phyloP scores from a whole-genome alignment of 2,113 vertebrate species.

The Piprites chloris region DNA sequence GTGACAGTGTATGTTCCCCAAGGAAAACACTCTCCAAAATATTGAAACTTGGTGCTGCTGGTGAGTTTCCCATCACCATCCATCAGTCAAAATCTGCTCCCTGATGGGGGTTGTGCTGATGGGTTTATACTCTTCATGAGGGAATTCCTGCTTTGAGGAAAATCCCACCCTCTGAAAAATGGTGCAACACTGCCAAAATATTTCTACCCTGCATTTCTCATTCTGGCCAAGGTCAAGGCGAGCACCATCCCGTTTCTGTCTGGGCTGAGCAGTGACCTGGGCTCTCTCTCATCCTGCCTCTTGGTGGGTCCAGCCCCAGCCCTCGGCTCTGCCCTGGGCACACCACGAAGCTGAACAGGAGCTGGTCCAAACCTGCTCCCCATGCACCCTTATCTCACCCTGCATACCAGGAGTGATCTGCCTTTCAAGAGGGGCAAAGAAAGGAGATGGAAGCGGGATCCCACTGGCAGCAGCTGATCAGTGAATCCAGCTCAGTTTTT shows the following conservation, averaged over 20 bases:
- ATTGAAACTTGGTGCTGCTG: background rate
- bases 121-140: background rate
- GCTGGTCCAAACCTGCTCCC: background rate
- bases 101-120: background rate
- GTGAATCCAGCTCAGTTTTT: fast-evolving
- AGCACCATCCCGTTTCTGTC: fast-evolving
- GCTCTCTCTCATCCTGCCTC: background rate
- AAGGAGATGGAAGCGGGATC: fast-evolving
- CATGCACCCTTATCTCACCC: fast-evolving
- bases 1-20: background rate
- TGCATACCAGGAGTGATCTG: fast-evolving
- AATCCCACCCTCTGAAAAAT: background rate
- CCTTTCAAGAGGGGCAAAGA: fast-evolving
- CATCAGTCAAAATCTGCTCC: background rate
- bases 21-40: background rate
- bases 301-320: background rate
- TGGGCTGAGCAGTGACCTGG: fast-evolving
- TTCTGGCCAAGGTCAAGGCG: background rate
- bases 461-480: fast-evolving
- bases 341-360: background rate
- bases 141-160: background rate
- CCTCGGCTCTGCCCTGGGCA: background rate
- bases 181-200: background rate
- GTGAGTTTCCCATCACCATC: background rate
- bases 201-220: background rate